Percentiles rank a stretch among this genome's conserved stretches.
Evolutionary conservation across 2,797 vertebrate species (phyloP).

Genomic region (Aselliscus stoliczkanus): DNA sequence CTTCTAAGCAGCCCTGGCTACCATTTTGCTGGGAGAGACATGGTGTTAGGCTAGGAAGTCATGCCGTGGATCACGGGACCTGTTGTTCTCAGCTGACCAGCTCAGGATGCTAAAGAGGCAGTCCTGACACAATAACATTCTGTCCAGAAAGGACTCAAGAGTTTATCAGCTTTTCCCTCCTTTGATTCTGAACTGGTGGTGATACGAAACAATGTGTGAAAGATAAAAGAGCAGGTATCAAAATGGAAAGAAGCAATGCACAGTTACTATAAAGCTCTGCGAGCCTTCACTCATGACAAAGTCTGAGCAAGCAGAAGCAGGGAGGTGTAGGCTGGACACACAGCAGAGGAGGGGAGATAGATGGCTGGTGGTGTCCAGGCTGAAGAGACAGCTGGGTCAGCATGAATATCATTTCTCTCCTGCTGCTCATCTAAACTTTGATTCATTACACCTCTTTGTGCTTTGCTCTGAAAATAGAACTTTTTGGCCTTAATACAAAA

Average conservation of each 20-base stretch:
- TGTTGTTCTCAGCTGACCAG: background rate
- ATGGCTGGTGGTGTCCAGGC: background rate
- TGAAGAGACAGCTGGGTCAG: background rate
- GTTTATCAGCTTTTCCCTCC: background rate
- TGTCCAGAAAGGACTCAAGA: background rate
- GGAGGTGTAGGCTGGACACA: fast-evolving
- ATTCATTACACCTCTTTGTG: background rate
- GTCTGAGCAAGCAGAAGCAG: too few relatives aligned
- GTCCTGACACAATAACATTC: background rate
- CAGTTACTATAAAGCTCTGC: background rate
- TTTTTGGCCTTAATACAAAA: background rate
- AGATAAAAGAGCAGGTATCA: background rate
- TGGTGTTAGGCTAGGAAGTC: background rate
- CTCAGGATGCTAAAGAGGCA: background rate
- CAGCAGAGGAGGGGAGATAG: background rate
- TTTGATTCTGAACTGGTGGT: background rate
- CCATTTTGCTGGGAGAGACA: background rate
- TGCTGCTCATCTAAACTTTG: background rate
- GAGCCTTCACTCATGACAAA: background rate
- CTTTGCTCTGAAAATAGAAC: background rate
- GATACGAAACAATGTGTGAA: background rate
- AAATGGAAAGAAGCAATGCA: background rate
- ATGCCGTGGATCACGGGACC: background rate
- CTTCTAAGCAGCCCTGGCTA: background rate
- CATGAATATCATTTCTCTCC: background rate